These are phyloP conservation scores for Notodonta dromedarius DNA, from an alignment of 2,888 invertebrate genomes.

Conservation along the genomic window DNA sequence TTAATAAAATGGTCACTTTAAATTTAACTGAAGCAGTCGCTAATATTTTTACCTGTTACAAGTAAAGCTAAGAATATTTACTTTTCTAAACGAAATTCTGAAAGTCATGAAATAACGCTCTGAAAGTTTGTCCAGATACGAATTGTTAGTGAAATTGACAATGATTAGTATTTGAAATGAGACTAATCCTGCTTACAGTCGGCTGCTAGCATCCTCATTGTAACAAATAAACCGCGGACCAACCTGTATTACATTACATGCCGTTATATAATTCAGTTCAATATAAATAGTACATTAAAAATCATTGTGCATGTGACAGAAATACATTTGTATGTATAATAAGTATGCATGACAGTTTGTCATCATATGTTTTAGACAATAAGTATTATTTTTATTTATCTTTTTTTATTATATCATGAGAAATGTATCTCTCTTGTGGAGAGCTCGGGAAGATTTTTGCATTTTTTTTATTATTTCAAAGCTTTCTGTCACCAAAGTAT, in stretches of 20 bases:
- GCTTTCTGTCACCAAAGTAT: constrained; percentile 74
- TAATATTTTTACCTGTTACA: constrained; percentile 1
- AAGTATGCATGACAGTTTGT: constrained; percentile 68
- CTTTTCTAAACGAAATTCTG: neutral
- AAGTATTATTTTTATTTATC: constrained; percentile 52
- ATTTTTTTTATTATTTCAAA: constrained; percentile 52
- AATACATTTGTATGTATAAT: constrained; percentile 58
- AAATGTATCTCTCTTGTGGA: constrained; percentile 80
- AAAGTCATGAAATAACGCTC: neutral
- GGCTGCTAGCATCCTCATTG: neutral
- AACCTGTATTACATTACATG: constrained; percentile 39
- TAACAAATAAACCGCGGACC: neutral
- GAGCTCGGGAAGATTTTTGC: constrained; percentile 80
- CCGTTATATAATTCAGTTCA: constrained; percentile 19
- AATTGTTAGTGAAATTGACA: constrained; percentile 1
- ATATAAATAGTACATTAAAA: constrained; percentile 36
- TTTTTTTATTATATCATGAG: constrained; percentile 46
- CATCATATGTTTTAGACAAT: constrained; percentile 53
- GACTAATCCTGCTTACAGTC: neutral
- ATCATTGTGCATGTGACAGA: constrained; percentile 74
- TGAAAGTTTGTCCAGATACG: too few relatives aligned
- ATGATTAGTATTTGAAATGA: neutral
- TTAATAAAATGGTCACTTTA: constrained; percentile 9
- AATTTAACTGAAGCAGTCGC: constrained; percentile 7
- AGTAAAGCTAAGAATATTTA: neutral